A percentile compares a stretch with the other conserved stretches of the same genome.
Evolutionary conservation across 2,797 vertebrate genomes (phyloP).

Genomic region (Schizothorax lantsangensis): DNA sequence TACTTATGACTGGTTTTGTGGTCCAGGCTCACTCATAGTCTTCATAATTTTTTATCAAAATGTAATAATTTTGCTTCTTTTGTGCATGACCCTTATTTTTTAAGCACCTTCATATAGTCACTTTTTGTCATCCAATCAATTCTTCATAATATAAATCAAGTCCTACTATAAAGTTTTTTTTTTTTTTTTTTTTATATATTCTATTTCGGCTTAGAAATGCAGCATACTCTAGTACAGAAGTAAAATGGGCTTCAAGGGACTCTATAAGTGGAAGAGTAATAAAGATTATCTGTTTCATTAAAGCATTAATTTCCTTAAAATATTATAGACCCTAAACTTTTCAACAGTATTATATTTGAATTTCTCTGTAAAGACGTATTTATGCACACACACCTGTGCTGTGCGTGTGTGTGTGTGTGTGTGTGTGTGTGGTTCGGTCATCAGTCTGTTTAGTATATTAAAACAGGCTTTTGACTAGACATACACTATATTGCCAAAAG

Average conservation of each 20-base stretch:
- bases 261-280: neutral
- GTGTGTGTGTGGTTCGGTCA: slow-evolving; percentile 32
- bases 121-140: neutral
- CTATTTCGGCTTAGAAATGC: neutral
- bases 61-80: neutral
- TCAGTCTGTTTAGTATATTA: slow-evolving; percentile 46
- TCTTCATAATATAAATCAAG: neutral
- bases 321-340: neutral
- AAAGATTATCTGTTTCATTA: neutral
- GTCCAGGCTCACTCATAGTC: neutral
- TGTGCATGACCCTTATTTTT: neutral
- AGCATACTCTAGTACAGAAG: neutral
- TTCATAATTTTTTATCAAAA: neutral
- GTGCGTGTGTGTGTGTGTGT: slow-evolving; percentile 37
- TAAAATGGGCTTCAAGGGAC: neutral
- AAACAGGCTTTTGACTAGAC: slow-evolving; percentile 30
- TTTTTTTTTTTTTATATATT: neutral
- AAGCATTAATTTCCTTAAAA: neutral
- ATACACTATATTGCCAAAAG: too few species aligned
- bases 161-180: neutral
- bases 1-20: too few species aligned
- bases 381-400: neutral
- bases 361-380: neutral
- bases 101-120: neutral
- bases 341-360: neutral